phyloP scores from a whole-genome alignment of 2,888 invertebrate genomes.

The Allygus modestus region DNA sequence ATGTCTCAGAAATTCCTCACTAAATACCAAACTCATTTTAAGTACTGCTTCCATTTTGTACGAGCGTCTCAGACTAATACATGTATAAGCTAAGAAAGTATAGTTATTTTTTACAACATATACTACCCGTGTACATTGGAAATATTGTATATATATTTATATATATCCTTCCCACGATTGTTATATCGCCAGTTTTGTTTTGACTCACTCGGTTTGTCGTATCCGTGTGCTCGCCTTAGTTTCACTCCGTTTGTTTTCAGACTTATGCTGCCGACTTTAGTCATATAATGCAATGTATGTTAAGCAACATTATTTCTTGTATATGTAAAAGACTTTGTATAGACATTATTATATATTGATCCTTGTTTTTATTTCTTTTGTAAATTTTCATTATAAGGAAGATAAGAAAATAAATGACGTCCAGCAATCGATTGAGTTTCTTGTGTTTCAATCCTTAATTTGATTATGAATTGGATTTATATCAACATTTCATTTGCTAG shows the following conservation, averaged over 20 bases:
- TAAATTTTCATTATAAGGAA: constrained; percentile 69
- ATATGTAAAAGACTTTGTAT: constrained; percentile 68
- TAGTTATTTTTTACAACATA: constrained; percentile 58
- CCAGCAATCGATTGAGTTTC: constrained; percentile 65
- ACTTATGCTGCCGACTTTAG: constrained; percentile 55
- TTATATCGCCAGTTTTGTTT: constrained; percentile 52
- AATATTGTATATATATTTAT: constrained; percentile 57
- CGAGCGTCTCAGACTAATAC: constrained; percentile 54
- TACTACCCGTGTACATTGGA: constrained; percentile 51
- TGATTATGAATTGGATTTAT: too few species aligned
- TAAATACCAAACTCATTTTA: constrained; percentile 50
- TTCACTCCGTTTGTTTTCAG: constrained; percentile 34
- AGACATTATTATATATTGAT: constrained; percentile 65
- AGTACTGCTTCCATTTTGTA: constrained; percentile 60
- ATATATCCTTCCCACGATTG: constrained; percentile 53
- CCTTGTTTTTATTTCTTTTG: constrained; percentile 68
- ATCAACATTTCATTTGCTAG: too few species aligned
- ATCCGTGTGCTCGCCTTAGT: constrained; percentile 44
- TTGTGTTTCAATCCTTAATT: background rate
- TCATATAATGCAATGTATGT: constrained; percentile 55
- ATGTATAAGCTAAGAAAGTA: constrained; percentile 56
- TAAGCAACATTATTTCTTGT: constrained; percentile 64
- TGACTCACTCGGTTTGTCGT: constrained; percentile 33
- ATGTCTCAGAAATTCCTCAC: constrained; percentile 30
- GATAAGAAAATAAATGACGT: constrained; percentile 69